Percentiles rank a stretch among this genome's conserved stretches.
Evolutionary conservation across 2,888 invertebrate genomes (phyloP).

Genomic region (Caenorhabditis sp.): DNA sequence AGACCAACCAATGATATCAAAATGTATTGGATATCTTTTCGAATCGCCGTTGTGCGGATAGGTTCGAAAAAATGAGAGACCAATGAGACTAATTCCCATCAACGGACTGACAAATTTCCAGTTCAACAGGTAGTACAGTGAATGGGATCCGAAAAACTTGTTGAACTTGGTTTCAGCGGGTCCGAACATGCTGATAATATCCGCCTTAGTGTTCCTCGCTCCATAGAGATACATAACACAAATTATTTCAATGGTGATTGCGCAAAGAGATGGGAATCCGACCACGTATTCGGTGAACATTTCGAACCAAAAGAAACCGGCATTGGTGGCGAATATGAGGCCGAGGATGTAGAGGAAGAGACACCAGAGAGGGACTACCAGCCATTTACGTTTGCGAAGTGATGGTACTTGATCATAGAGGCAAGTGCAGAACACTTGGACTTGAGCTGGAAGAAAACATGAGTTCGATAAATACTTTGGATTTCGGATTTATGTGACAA

Average conservation of each 20-base stretch:
- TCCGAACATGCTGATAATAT: slow-evolving; percentile 24
- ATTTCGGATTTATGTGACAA: no score
- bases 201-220: slow-evolving; percentile 16
- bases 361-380: slow-evolving; percentile 24
- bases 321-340: slow-evolving; percentile 20
- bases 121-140: slow-evolving; percentile 4
- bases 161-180: slow-evolving; percentile 1
- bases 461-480: no score
- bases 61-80: not conserved
- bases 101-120: slow-evolving; percentile 16
- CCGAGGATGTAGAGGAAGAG: slow-evolving; percentile 16
- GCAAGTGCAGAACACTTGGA: slow-evolving; percentile 38
- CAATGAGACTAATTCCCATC: not conserved
- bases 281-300: slow-evolving; percentile 27
- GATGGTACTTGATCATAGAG: slow-evolving; percentile 19
- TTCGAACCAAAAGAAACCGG: slow-evolving; percentile 31
- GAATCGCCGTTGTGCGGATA: not conserved
- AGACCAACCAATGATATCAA: not conserved
- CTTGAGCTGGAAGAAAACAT: slow-evolving; percentile 20
- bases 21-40: not conserved
- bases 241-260: slow-evolving; percentile 10
- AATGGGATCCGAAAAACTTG: slow-evolving; percentile 5
- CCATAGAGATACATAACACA: slow-evolving; percentile 30
- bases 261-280: slow-evolving; percentile 20
- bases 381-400: slow-evolving; percentile 23